phyloP scores from a whole-genome alignment of 2,113 vertebrate species.

The Deroptyus accipitrinus region DNA sequence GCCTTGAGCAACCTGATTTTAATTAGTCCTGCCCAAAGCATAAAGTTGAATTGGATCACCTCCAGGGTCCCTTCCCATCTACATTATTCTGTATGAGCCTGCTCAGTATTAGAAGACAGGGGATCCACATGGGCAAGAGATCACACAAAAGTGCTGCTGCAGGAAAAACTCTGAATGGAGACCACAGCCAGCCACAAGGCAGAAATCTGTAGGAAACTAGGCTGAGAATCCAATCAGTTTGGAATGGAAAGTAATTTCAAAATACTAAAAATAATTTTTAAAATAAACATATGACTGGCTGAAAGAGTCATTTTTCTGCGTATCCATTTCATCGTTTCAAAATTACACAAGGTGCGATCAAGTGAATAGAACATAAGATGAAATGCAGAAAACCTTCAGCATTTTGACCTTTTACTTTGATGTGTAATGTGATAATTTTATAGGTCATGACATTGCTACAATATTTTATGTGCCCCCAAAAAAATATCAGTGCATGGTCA shows the following conservation, averaged over 20 bases:
- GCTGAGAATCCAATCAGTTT: background rate
- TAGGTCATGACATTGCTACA: background rate
- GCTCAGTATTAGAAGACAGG: background rate
- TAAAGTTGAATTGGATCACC: background rate
- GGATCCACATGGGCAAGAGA: background rate
- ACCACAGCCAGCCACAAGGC: background rate
- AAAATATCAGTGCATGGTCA: background rate
- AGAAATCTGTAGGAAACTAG: background rate
- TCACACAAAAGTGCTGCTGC: background rate
- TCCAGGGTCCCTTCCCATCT: background rate
- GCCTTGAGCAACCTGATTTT: background rate
- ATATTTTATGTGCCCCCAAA: background rate
- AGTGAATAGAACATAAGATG: background rate
- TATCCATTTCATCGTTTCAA: background rate
- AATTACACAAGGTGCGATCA: background rate
- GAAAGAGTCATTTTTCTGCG: background rate
- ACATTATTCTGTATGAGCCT: background rate
- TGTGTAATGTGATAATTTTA: background rate
- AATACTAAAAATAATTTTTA: background rate
- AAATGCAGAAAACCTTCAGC: background rate
- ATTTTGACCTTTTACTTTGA: background rate
- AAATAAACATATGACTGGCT: background rate
- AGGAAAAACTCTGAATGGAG: background rate
- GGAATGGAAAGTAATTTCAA: background rate
- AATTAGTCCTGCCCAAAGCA: background rate